Evolutionary conservation across 1,140 invertebrate species (phyloP), one percentile per base, ranked within the genome.

Genomic region (Campoletis sonorensis): DNA sequence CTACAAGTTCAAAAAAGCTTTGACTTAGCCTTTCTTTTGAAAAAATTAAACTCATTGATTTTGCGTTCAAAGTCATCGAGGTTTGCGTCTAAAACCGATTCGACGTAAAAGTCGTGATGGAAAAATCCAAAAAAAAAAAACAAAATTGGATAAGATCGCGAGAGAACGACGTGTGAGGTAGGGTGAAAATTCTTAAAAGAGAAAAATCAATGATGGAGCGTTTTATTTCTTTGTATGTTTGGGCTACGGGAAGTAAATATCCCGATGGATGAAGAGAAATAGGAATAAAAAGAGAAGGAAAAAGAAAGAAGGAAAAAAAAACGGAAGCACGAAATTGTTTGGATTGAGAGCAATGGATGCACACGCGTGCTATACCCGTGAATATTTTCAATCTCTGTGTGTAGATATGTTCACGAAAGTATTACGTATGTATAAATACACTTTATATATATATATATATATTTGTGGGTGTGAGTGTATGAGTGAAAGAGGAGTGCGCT

Each of bases 401-500:
- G 21, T 58, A 21, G 54, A 58, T 58, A 23, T 58, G 18, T 58
- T 58, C 54, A 21, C 54, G 54, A 58, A 58, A 58, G 54, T 58
- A 58, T 58, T 58, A 58, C 21, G 54, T 58, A 5, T 21, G 21
- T 58, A 58, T 13, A 45, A 10, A 54, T 54, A n/a, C 10, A 15
- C 49, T n/a, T 5, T 64, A 64, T 64, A 64, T 64, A n/a, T 64
- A 23, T 23, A 64, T 64, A 23, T 64, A 64, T 4, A 64, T 64
- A 37, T 51, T 49, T n/a, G 30, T 72, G 13, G 11, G 64, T 67
- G 54, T 77, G 27, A 54, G 51, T 70, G 23, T 70, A 18, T 45
- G 49, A 87, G 86, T 84, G 81, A 86, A 89, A 88, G 89, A 90
- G 87, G 88, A 90, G 88, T 90, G 89, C 87, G 87, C 88, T 91